phyloP scores from a whole-genome alignment of 1,140 invertebrate species.

The Trichogramma pretiosum region DNA sequence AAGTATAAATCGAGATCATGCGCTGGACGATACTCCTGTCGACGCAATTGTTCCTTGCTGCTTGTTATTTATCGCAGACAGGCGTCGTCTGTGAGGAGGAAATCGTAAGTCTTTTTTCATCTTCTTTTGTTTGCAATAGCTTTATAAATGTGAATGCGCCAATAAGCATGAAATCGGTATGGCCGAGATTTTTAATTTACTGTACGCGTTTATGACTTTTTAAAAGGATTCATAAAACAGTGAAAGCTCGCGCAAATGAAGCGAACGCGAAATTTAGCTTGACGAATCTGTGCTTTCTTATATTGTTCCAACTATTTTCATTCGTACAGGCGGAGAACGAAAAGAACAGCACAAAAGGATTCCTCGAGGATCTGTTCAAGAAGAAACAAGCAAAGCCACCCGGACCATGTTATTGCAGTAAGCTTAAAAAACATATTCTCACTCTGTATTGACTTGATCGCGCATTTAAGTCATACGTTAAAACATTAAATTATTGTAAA shows the following conservation, averaged over 20 bases:
- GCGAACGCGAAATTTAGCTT: background rate
- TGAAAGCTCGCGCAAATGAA: background rate
- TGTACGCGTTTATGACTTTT: background rate
- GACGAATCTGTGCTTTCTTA: no score
- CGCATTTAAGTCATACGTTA: background rate
- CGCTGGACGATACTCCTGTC: no score
- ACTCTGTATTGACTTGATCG: background rate
- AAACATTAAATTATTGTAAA: background rate
- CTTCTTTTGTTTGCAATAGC: no score
- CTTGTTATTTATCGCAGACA: no score
- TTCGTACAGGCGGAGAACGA: no score
- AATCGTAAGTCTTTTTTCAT: no score
- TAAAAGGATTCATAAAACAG: background rate
- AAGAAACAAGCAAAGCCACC: conserved; percentile 30
- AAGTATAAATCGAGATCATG: no score
- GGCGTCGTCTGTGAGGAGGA: no score
- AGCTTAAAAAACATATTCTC: conserved; percentile 18
- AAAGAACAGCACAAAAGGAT: conserved; percentile 26
- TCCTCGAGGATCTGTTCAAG: conserved; percentile 38
- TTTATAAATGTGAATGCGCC: no score
- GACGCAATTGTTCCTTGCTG: no score
- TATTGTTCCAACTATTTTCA: no score
- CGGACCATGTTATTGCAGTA: conserved; percentile 35
- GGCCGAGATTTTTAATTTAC: background rate
- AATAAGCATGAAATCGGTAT: conserved; percentile 4